Evolutionary conservation across 2,113 vertebrate species (phyloP), one percentile per base, ranked within the genome.

Genomic region (Seriola aureovittata): DNA sequence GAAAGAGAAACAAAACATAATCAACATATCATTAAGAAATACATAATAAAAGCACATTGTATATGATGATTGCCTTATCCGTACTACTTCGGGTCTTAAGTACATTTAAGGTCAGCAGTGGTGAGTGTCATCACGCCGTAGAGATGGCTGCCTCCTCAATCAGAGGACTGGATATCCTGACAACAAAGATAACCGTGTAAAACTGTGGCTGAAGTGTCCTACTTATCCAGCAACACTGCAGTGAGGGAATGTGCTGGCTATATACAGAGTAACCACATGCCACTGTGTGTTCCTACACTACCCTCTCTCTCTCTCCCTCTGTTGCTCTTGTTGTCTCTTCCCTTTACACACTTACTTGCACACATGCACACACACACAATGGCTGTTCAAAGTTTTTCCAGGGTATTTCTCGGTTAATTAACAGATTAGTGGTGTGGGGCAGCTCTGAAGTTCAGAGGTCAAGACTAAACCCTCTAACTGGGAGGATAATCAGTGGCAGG

Each of bases 321-420:
- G 73, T 85, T 87, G 50, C 75, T 54, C 68, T 64, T 68, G 81
- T 81, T 88, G 78, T 84, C 83, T 85, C 84, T 91, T 88, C 76
- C 42, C 46, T 71, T 88, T 90, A 90, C 84, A 91, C 83, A 85
- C 75, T 82, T 75, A 78, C 58, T 55, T 84, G 84, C 84, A 82
- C 85, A 70, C 76, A 76, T 68, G 52, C 85, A 85, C 84, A 65
- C 82, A 68, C 78, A 75, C 81, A 80, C 77, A 88, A 85, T 71
- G 86, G 85, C 82, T 62, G 86, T 75, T 79, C 86, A 91, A 91
- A 91, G 92, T 91, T 93, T 93, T 93, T 93, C 90, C 93, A 90
- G 88, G 88, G 93, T 93, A 93, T 94, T 95, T 93, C 91, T 92
- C 82, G 85, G 92, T 95, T 97, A 97, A 97, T 97, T 97, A 97